Evolutionary conservation across 2,113 vertebrate species (phyloP).

Genomic region (Gavialis gangeticus): DNA sequence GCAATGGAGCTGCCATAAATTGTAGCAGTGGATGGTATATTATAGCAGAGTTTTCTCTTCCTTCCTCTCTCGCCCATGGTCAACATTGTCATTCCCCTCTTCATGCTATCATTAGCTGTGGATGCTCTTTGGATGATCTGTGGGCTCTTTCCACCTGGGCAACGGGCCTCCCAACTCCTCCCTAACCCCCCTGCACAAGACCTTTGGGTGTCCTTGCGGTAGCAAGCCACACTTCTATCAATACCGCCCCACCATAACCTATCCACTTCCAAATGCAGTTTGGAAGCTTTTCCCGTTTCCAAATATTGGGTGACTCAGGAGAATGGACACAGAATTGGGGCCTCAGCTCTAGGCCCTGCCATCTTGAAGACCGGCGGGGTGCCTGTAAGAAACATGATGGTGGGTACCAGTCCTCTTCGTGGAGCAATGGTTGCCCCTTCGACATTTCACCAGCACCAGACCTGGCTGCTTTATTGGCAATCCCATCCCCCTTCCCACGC

Average conservation of each 20-base stretch:
- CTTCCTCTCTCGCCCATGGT: fast-evolving
- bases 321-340: not conserved
- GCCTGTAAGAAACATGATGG: not conserved
- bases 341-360: not conserved
- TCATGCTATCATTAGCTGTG: not conserved
- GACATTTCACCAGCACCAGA: not conserved
- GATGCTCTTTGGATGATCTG: not conserved
- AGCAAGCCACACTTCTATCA: not conserved
- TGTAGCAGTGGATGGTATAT: fast-evolving
- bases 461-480: not conserved
- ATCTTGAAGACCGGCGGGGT: not conserved
- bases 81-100: not conserved
- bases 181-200: not conserved
- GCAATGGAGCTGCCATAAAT: fast-evolving
- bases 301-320: not conserved
- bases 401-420: not conserved
- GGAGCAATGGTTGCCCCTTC: not conserved
- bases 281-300: not conserved
- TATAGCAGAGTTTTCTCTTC: fast-evolving
- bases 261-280: not conserved
- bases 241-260: not conserved
- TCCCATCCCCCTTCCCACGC: not conserved
- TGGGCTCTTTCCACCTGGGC: not conserved
- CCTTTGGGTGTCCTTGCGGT: not conserved
- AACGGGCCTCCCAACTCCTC: not conserved